Conservation (phyloP, 2,113 vertebrate species). For the Xiphophorus maculatus region DNA sequence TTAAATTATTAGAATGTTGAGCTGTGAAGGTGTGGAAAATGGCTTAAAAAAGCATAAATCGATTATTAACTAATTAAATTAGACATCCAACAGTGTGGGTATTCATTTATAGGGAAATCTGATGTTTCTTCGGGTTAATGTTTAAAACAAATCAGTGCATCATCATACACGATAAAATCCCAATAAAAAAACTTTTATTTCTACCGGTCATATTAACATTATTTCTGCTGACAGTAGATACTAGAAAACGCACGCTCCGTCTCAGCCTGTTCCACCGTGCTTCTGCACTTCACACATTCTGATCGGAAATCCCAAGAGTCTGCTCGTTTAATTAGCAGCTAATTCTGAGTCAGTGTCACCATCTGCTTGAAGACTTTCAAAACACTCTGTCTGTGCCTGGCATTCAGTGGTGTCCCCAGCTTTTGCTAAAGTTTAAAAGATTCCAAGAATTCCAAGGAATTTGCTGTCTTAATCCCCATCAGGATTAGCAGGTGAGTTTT, state of each 20-base stretch:
- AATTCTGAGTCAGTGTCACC: constrained; percentile 22
- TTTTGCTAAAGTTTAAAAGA: constrained; percentile 67
- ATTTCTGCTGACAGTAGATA: constrained; percentile 4
- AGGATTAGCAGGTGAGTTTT: constrained; percentile 69
- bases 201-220: neutral
- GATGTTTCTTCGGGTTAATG: neutral
- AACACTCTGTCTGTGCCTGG: constrained; percentile 57
- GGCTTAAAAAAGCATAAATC: neutral
- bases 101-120: neutral
- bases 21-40: neutral
- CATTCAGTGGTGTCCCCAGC: constrained; percentile 57
- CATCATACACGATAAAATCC: neutral
- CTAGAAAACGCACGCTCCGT: neutral
- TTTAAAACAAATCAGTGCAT: neutral
- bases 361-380: constrained; percentile 13
- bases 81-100: neutral
- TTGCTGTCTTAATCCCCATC: constrained; percentile 71
- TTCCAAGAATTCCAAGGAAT: constrained; percentile 75
- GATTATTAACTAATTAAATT: constrained; percentile 5
- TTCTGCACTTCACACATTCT: neutral
- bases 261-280: neutral
- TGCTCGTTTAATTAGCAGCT: constrained; percentile 24
- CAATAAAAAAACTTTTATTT: neutral
- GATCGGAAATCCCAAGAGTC: neutral
- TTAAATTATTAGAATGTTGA: neutral